Conservation (phyloP, 1,140 invertebrate genomes). For the Phymorhynchus buccinoides region DNA sequence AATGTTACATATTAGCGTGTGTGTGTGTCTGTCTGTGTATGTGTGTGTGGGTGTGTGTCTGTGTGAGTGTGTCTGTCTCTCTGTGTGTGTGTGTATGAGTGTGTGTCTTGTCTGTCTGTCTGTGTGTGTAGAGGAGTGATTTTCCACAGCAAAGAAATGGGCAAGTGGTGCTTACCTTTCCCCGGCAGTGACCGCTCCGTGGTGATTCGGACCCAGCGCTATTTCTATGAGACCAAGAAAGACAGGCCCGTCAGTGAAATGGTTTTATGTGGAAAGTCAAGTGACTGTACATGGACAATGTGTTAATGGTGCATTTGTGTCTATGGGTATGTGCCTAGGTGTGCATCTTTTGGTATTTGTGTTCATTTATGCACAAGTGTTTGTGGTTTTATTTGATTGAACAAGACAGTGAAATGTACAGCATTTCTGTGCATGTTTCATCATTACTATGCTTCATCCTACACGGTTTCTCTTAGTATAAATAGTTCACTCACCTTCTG, state of each 20-base stretch:
- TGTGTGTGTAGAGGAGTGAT: constrained; percentile 76
- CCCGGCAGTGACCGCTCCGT: constrained; percentile 86
- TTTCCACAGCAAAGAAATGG: constrained; percentile 78
- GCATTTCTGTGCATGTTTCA: too few species aligned
- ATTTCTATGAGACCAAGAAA: constrained; percentile 81
- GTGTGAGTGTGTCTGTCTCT: not conserved
- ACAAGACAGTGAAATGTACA: too few species aligned
- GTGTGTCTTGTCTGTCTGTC: too few species aligned
- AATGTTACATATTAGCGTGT: too few species aligned
- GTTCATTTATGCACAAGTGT: too few species aligned
- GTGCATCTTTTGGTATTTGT: not conserved
- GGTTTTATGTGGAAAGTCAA: not conserved
- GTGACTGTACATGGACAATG: not conserved
- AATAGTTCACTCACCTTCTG: too few species aligned
- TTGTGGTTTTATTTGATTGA: too few species aligned
- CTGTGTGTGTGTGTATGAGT: not conserved
- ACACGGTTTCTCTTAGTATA: too few species aligned
- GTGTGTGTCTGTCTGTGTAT: not conserved
- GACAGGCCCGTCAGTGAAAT: constrained; percentile 77
- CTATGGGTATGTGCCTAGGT: not conserved
- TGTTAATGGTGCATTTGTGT: not conserved
- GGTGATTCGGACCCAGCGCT: constrained; percentile 83
- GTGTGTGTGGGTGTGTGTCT: not conserved
- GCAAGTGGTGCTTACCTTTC: constrained; percentile 85
- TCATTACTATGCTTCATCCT: too few species aligned